Evolutionary conservation across 1,140 invertebrate species (phyloP).

Genomic region (Pristionchus pacificus): DNA sequence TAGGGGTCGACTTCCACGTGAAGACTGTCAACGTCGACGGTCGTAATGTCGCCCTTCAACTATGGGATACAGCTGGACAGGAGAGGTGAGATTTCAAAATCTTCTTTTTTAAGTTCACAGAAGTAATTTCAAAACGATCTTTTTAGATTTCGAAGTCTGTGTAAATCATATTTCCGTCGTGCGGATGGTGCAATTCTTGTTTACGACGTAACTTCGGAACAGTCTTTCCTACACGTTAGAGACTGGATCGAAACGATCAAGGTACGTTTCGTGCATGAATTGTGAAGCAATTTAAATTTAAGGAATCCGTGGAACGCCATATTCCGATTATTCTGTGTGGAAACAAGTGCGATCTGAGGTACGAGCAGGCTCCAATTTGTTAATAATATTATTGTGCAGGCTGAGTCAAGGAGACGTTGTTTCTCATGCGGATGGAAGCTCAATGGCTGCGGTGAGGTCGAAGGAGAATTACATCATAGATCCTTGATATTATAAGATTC

Average conservation of each 20-base stretch:
- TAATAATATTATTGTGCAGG: too few relatives aligned
- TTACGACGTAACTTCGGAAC: constrained; percentile 48
- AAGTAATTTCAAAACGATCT: too few relatives aligned
- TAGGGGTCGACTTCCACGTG: constrained; percentile 69
- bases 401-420: constrained; percentile 35
- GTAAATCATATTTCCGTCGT: constrained; percentile 52
- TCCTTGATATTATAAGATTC: too few relatives aligned
- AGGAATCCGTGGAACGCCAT: constrained; percentile 40
- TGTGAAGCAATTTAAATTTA: constrained; percentile 7
- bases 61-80: constrained; percentile 69
- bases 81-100: constrained; percentile 58
- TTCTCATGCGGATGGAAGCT: constrained; percentile 40
- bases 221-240: constrained; percentile 42
- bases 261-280: constrained; percentile 30
- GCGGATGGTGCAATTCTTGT: constrained; percentile 53
- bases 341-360: constrained; percentile 43
- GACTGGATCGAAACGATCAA: constrained; percentile 54
- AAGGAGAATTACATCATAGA: background rate
- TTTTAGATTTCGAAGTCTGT: constrained; percentile 51
- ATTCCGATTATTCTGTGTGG: constrained; percentile 44
- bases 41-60: constrained; percentile 65
- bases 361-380: background rate
- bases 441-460: constrained; percentile 38
- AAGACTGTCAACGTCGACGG: constrained; percentile 67
- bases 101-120: background rate